phyloP scores from a whole-genome alignment of 2,797 vertebrate species.

The Staurois parvus region DNA sequence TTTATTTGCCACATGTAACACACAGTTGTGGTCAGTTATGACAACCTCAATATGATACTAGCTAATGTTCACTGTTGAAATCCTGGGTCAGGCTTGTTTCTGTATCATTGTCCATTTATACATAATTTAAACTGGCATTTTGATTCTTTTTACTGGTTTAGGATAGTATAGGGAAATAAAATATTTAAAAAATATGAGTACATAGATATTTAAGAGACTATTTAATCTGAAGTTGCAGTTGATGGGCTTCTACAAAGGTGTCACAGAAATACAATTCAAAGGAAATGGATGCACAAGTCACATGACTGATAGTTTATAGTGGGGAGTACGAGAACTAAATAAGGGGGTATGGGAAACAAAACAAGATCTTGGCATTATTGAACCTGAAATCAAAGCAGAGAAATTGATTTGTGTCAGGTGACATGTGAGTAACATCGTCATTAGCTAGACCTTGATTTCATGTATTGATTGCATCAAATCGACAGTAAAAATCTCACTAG shows the following conservation, averaged over 20 bases:
- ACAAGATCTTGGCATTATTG: no score
- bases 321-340: no score
- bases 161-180: not conserved
- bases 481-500: no score
- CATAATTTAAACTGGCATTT: not conserved
- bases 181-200: not conserved
- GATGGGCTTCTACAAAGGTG: not conserved
- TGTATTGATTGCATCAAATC: no score
- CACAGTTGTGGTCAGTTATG: not conserved
- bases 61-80: not conserved
- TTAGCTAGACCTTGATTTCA: no score
- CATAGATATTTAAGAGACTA: not conserved
- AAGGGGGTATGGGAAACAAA: no score
- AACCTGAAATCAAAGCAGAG: no score
- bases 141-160: not conserved
- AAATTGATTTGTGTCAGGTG: no score
- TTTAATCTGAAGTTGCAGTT: not conserved
- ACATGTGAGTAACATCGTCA: no score
- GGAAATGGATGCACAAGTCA: not conserved
- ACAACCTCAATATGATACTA: no score
- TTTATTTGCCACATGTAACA: not conserved
- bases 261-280: not conserved
- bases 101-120: not conserved
- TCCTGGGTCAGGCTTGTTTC: not conserved
- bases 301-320: no score